Base-by-base conservation (phyloP, 2,888 invertebrate species). In the Heliconius sara region DNA sequence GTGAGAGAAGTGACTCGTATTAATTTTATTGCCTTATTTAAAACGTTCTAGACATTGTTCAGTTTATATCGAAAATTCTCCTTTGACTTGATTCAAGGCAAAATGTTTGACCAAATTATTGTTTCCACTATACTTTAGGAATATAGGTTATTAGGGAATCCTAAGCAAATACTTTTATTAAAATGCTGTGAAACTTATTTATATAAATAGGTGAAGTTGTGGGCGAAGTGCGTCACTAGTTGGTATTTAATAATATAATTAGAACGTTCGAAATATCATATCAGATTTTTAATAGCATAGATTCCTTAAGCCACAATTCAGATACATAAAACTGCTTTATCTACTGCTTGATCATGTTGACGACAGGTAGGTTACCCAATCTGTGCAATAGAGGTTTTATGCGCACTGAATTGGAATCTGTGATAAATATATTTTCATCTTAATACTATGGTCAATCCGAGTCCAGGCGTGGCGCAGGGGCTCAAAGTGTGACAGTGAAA, bases 341-440 rank as follows among this genome's bases (percentile, higher is more conserved):
- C 25, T 77, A 30, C 34, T 22, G 22, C 22, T 47, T 47, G 65
- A 79, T 78, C 78, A 39, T 74, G 22, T 67, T 22, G 22, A 67
- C 63, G 72, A 73, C 77, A 80, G 67, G 80, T 80, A 74, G 25
- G 77, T 80, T 78, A 82, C 79, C 47, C 34, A 80, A 80, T 80
- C 52, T 34, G 47, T 25, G 72, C 30, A 71, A 43, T 39, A n/a
- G 79, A 63, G 78, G 80, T 80, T 82, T 80, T 67, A 66, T 80
- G 76, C 72, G 52, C 70, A 71, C 57, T 74, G 60, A 30, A 74
- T 74, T 74, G 74, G 73, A 80, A 76, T 39, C 1, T 66, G 68
- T 80, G 80, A 78, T 75, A n/a, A 70, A 81, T 52, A 52, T 78
- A 63, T 77, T 25, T 68, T 43, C 66, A 68, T 73, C 5, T 70